These are phyloP conservation scores for Sycophaga agraensis DNA, from an alignment of 1,140 invertebrate genomes.

Conservation along the genomic window DNA sequence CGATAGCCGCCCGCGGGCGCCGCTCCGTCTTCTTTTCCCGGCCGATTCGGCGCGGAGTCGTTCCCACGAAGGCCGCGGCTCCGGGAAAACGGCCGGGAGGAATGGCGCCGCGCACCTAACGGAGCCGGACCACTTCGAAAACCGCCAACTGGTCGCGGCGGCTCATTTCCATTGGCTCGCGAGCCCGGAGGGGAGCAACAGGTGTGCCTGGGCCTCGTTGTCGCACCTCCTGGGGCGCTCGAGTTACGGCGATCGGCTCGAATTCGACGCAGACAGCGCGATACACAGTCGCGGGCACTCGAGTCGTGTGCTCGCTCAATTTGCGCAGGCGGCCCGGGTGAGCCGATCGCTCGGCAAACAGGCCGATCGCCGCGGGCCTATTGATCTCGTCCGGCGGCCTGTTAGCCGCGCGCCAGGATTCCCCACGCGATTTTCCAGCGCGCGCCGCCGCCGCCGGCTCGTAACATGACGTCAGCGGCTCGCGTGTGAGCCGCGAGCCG, in stretches of 20 bases:
- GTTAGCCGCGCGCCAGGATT: not conserved
- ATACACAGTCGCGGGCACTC: not conserved
- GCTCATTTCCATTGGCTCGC: too few species aligned
- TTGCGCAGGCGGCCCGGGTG: not conserved
- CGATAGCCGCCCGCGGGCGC: too few species aligned
- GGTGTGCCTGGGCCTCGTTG: too few species aligned
- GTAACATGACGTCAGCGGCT: slow-evolving; percentile 3
- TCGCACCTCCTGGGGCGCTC: too few species aligned
- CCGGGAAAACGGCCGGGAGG: not conserved
- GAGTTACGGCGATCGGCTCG: too few species aligned
- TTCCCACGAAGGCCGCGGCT: slow-evolving; percentile 8
- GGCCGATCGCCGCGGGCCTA: too few species aligned
- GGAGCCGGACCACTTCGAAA: not conserved
- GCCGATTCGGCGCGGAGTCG: not conserved
- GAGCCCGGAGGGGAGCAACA: too few species aligned
- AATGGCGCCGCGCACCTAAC: not conserved
- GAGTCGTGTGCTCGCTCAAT: too few species aligned
- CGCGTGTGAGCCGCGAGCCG: slow-evolving; percentile 13
- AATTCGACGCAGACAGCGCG: too few species aligned
- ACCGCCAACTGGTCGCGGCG: too few species aligned
- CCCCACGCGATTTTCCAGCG: slow-evolving; percentile 8
- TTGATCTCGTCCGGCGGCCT: not conserved
- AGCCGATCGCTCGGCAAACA: too few species aligned
- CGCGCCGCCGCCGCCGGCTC: too few species aligned
- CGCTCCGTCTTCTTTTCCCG: slow-evolving; percentile 24